Evolutionary conservation across 2,797 vertebrate genomes (phyloP).

Genomic region (Paedocypris micromegethes): DNA sequence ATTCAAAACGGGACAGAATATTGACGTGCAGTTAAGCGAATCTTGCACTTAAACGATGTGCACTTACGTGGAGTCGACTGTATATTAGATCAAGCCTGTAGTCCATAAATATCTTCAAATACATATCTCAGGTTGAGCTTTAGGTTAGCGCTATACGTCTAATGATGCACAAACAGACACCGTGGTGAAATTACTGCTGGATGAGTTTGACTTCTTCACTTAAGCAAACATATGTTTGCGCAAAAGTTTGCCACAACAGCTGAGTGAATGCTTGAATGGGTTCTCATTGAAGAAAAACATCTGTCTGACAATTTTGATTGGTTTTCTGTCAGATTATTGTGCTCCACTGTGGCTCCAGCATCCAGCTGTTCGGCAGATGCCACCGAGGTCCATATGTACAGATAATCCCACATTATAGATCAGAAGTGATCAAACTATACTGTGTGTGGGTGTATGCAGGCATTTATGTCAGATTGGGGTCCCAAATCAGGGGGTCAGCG

Average conservation of each 20-base stretch:
- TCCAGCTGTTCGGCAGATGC: conserved; percentile 48
- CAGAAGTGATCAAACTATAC: conserved; percentile 19
- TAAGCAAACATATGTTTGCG: conserved; percentile 22
- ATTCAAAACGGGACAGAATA: no score
- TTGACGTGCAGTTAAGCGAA: no score
- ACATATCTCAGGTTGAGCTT: no score
- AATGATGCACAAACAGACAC: not conserved
- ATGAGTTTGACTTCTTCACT: conserved; percentile 11
- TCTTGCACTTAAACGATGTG: no score
- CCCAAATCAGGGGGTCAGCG: no score
- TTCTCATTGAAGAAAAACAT: conserved; percentile 44
- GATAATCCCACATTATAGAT: conserved; percentile 38
- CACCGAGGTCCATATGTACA: conserved; percentile 34
- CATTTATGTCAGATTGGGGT: no score
- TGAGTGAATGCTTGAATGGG: conserved; percentile 25
- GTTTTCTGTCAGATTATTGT: conserved; percentile 40
- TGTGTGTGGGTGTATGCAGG: not conserved
- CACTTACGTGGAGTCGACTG: no score
- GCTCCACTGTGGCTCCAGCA: conserved; percentile 27
- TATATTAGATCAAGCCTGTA: no score
- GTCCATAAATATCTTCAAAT: no score
- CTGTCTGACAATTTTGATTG: conserved; percentile 48
- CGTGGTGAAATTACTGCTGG: not conserved
- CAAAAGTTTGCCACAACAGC: conserved; percentile 38
- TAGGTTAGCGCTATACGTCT: no score